A percentile compares a stretch with the other conserved stretches of the same genome.
Conservation (phyloP, 2,888 invertebrate species). For the Spilarctia lutea region DNA sequence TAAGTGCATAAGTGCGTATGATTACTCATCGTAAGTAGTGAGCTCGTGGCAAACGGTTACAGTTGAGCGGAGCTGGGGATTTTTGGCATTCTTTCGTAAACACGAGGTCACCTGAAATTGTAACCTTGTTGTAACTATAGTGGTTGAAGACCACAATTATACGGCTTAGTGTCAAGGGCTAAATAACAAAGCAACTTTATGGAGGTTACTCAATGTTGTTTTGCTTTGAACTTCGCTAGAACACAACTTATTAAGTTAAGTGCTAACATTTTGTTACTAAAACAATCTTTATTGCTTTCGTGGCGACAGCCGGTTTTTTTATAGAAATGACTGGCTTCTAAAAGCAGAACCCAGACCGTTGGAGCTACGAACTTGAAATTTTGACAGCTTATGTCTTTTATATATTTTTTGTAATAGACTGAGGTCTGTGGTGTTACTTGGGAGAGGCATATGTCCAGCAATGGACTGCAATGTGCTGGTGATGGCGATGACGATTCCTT, state of each 20-base stretch:
- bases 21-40: conserved; percentile 9
- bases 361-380: too few relatives aligned
- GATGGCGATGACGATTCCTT: too few relatives aligned
- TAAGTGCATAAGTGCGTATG: conserved; percentile 2
- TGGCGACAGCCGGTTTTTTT: background rate
- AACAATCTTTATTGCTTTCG: background rate
- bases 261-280: background rate
- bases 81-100: conserved; percentile 34
- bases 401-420: too few relatives aligned
- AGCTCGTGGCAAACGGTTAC: conserved; percentile 27
- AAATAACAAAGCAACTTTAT: background rate
- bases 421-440: too few relatives aligned
- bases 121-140: conserved; percentile 15
- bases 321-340: too few relatives aligned
- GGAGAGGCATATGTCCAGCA: too few relatives aligned
- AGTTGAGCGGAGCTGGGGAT: conserved; percentile 23
- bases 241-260: background rate
- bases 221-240: background rate
- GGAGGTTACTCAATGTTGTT: conserved; percentile 1
- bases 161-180: conserved; percentile 1
- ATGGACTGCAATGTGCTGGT: too few relatives aligned
- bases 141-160: conserved; percentile 13
- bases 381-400: too few relatives aligned
- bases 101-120: conserved; percentile 32
- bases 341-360: too few relatives aligned